Evolutionary conservation across 2,113 vertebrate genomes (phyloP).

Genomic region (Deroptyus accipitrinus): DNA sequence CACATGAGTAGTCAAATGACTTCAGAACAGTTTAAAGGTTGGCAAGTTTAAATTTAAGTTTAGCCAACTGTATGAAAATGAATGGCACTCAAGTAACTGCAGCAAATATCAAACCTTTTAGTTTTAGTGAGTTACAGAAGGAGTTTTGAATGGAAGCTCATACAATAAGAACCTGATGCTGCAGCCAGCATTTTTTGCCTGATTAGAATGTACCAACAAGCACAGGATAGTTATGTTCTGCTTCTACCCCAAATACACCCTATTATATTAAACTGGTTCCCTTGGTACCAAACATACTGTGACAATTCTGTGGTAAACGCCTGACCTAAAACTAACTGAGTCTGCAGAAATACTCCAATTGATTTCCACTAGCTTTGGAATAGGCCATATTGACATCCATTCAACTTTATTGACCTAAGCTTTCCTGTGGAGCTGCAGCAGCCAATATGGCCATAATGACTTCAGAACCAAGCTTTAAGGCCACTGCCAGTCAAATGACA

Average conservation of each 20-base stretch:
- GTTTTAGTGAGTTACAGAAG: neutral
- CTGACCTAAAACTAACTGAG: neutral
- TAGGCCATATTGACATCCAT: neutral
- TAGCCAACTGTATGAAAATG: neutral
- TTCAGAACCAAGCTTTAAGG: neutral
- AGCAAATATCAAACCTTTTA: neutral
- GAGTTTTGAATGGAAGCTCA: neutral
- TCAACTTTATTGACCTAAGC: neutral
- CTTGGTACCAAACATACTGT: neutral
- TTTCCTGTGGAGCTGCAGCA: neutral
- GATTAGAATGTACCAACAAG: neutral
- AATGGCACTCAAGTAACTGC: neutral
- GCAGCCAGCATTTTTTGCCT: neutral
- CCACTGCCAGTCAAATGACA: neutral
- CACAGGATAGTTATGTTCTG: neutral
- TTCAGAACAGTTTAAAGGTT: constrained; percentile 6
- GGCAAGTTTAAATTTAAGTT: constrained; percentile 5
- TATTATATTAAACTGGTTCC: neutral
- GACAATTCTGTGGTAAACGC: neutral
- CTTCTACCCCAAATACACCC: neutral
- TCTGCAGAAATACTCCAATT: neutral
- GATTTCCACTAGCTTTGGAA: neutral
- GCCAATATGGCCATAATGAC: neutral
- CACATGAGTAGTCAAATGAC: neutral
- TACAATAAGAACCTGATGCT: neutral